phyloP scores from a whole-genome alignment of 1,140 invertebrate species.

The Drosophila guanche region DNA sequence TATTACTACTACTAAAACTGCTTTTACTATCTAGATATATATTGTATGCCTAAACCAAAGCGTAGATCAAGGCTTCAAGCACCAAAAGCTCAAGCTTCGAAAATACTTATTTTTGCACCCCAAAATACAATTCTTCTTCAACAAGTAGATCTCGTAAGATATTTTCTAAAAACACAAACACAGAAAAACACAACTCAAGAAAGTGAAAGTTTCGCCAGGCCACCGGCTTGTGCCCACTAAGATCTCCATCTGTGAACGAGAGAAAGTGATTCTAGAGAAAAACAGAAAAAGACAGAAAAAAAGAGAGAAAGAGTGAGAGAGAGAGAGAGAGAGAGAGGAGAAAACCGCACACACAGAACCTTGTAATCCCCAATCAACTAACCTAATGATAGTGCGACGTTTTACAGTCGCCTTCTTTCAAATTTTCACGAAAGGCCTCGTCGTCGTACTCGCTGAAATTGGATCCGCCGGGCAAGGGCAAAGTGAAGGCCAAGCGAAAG shows the following conservation, averaged over 20 bases:
- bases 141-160: slow-evolving; percentile 38
- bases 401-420: slow-evolving; percentile 97
- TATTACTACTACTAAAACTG: slow-evolving; percentile 3
- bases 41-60: too few species aligned
- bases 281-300: slow-evolving; percentile 23
- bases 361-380: slow-evolving; percentile 84
- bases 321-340: slow-evolving; percentile 46
- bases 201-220: background rate
- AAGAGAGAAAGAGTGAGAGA: slow-evolving; percentile 24
- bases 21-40: slow-evolving; percentile 42
- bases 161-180: slow-evolving; percentile 27
- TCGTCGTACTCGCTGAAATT: slow-evolving; percentile 97
- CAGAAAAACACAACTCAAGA: slow-evolving; percentile 14
- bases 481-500: slow-evolving; percentile 93
- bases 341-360: slow-evolving; percentile 84
- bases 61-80: slow-evolving; percentile 42
- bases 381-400: slow-evolving; percentile 86
- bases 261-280: slow-evolving; percentile 1
- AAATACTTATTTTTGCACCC: slow-evolving; percentile 42
- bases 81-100: slow-evolving; percentile 43
- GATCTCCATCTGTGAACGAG: slow-evolving; percentile 16
- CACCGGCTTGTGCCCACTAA: slow-evolving; percentile 5
- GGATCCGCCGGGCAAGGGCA: slow-evolving; percentile 93
- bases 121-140: background rate
- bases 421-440: slow-evolving; percentile 98